These are phyloP conservation scores for Boloria selene DNA, from an alignment of 2,888 invertebrate species.

Conservation along the genomic window DNA sequence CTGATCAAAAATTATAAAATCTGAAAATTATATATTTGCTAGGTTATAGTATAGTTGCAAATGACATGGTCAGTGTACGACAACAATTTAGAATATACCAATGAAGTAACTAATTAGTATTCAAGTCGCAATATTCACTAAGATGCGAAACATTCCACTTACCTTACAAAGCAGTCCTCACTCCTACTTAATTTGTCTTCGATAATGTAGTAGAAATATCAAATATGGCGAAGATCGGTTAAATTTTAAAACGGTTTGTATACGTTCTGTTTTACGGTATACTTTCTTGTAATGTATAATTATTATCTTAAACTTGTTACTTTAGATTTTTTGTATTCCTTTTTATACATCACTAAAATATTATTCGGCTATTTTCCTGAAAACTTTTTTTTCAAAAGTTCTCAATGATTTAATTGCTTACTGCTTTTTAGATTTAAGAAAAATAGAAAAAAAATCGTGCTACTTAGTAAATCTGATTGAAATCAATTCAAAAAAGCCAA, in stretches of 20 bases:
- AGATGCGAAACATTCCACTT: constrained; percentile 8
- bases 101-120: background rate
- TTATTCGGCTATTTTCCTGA: too few relatives aligned
- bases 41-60: too few relatives aligned
- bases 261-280: constrained; percentile 8
- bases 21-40: too few relatives aligned
- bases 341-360: too few relatives aligned
- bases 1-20: too few relatives aligned
- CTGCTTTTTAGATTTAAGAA: too few relatives aligned
- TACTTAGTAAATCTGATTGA: too few relatives aligned
- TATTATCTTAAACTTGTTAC: background rate
- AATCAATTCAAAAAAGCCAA: too few relatives aligned
- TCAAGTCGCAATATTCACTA: background rate
- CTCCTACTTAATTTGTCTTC: constrained; percentile 1
- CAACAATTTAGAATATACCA: background rate
- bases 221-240: constrained; percentile 13
- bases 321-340: too few relatives aligned
- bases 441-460: too few relatives aligned
- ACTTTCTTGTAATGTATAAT: background rate
- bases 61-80: background rate
- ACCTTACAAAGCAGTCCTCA: constrained; percentile 4
- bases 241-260: constrained; percentile 4
- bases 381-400: too few relatives aligned
- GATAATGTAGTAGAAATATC: background rate
- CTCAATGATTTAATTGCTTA: too few relatives aligned